These are phyloP conservation scores for Anarhynchus alexandrinus DNA, from an alignment of 2,113 vertebrate species.

Conservation along the genomic window DNA sequence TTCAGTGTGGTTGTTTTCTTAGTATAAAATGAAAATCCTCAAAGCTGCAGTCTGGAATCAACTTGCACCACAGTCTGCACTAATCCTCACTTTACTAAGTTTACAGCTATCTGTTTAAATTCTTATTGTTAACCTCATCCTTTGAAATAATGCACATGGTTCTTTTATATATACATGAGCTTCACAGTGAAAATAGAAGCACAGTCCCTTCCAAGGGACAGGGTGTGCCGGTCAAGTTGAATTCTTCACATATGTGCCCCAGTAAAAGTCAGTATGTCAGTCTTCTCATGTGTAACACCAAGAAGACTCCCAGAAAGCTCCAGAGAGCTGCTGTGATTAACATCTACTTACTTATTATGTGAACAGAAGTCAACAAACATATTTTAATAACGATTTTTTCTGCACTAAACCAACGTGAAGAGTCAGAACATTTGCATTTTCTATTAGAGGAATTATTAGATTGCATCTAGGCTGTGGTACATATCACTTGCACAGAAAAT, in stretches of 20 bases:
- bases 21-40: conserved; percentile 24
- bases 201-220: neutral
- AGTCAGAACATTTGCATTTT: neutral
- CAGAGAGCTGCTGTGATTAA: neutral
- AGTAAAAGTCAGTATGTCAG: neutral
- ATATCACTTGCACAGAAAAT: neutral
- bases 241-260: neutral
- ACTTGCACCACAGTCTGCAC: neutral
- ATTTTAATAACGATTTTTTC: neutral
- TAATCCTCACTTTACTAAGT: neutral
- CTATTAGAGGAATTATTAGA: neutral
- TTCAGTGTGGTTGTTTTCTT: neutral
- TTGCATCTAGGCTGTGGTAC: neutral
- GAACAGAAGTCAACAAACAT: neutral
- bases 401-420: neutral
- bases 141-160: neutral
- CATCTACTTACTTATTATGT: neutral
- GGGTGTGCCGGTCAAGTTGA: neutral
- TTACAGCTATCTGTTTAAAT: conserved; percentile 2
- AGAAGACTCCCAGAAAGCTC: neutral
- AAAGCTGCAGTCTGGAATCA: neutral
- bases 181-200: neutral
- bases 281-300: neutral
- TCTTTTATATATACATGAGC: neutral
- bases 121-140: neutral